These are phyloP conservation scores for Kryptolebias marmoratus DNA, from an alignment of 2,113 vertebrate genomes.

Conservation along the genomic window DNA sequence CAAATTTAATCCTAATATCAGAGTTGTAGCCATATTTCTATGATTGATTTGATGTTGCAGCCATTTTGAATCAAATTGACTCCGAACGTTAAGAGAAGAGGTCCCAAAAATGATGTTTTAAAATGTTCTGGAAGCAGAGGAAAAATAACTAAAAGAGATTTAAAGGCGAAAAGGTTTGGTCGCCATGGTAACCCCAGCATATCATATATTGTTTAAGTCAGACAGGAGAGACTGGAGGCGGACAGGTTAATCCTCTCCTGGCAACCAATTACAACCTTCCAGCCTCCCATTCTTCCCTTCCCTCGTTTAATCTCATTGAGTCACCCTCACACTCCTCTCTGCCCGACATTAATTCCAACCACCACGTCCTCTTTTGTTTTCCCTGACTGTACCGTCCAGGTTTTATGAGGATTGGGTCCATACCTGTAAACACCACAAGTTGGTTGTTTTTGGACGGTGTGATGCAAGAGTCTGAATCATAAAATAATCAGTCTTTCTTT, in stretches of 20 bases:
- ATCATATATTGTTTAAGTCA: constrained; percentile 48
- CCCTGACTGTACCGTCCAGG: not conserved
- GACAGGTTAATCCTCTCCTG: constrained; percentile 73
- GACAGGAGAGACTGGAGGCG: constrained; percentile 62
- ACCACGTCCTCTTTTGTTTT: not conserved
- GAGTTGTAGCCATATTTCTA: too few relatives aligned
- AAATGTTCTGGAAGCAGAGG: not conserved
- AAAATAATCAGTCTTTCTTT: not conserved
- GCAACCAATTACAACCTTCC: constrained; percentile 67
- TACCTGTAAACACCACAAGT: not conserved
- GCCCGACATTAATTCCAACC: constrained; percentile 27
- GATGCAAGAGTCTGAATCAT: not conserved
- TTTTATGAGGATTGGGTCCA: not conserved
- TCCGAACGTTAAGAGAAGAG: not conserved
- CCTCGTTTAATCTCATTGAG: constrained; percentile 52
- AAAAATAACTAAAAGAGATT: not conserved
- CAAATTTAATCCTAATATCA: too few relatives aligned
- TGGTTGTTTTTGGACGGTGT: not conserved
- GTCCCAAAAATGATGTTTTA: not conserved
- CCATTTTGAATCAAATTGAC: too few relatives aligned
- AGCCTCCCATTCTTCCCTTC: constrained; percentile 39
- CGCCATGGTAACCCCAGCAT: constrained; percentile 38
- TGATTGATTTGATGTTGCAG: too few relatives aligned
- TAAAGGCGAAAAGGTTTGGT: constrained; percentile 11
- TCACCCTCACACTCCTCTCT: constrained; percentile 51